Base-by-base conservation (phyloP, 1,140 invertebrate species). In the Euwallacea similis region DNA sequence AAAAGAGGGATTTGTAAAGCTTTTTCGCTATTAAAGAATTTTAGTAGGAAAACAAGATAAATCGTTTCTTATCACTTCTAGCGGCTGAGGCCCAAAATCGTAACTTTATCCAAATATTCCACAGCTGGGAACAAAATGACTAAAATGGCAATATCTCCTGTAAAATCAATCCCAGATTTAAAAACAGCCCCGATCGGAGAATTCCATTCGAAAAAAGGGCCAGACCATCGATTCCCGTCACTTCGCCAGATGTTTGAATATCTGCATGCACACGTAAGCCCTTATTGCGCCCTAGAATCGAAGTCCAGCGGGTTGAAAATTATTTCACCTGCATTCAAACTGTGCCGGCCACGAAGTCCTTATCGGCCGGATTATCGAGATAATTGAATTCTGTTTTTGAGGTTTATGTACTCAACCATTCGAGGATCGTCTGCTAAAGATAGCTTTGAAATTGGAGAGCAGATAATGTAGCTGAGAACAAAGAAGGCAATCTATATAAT, bases 281-380 rank as follows among this genome's bases (percentile, higher is more conserved):
- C 46, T 50, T 50, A 50, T 50, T 50, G 46, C 46, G 46, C 9
- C 13, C 13, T 6, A 50, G 46, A 50, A 50, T 50, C 9, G 13
- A 50, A 50, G 13, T 50, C 46, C 46, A 50, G 9, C 9, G 46
- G 46, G 46, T 6, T 11, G 46, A 13, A 13, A 50, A 50, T 50
- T 50, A 50, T 50, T 50, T 50, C 13, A 50, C 46, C 46, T 50
- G 9, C 46, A 50, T 50, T 50, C 46, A 50, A 50, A 50, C 46
- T 50, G 9, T 11, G 13, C 46, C 46, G 46, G 13, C 46, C 46
- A 50, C 9, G 13, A 50, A 50, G 46, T 50, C 46, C 13, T 50
- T 50, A 50, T 50, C 46, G 46, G 21, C 0, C 9, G 46, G 13
- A 50, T 50, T 50, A 13, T 11, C 46, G 46, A 50, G 46, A 50